These are phyloP conservation scores for Chascanopsetta lugubris DNA, from an alignment of 2,113 vertebrate genomes.

Conservation along the genomic window DNA sequence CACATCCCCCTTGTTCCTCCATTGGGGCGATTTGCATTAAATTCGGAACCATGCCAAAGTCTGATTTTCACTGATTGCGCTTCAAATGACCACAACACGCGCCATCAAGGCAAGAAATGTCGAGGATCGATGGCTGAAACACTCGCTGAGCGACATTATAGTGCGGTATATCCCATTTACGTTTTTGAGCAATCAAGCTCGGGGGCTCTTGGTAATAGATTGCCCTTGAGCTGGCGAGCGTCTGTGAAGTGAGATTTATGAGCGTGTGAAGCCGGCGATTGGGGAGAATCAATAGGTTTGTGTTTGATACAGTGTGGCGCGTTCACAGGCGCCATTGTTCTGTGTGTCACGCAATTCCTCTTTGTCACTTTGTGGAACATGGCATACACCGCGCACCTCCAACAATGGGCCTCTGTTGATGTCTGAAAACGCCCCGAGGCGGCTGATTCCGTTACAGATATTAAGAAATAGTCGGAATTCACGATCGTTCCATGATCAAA, in stretches of 20 bases:
- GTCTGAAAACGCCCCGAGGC: slow-evolving; percentile 26
- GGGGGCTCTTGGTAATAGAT: slow-evolving; percentile 32
- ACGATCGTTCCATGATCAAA: too few relatives aligned
- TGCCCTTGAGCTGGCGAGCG: slow-evolving; percentile 51
- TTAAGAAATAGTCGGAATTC: too few relatives aligned
- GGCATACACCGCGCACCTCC: slow-evolving; percentile 38
- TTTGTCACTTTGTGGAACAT: slow-evolving; percentile 48
- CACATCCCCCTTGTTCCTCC: too few relatives aligned
- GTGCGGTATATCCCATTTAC: slow-evolving; percentile 29
- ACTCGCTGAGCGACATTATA: slow-evolving; percentile 21
- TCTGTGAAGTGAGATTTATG: slow-evolving; percentile 70
- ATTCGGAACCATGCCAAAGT: slow-evolving; percentile 13
- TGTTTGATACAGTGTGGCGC: slow-evolving; percentile 65
- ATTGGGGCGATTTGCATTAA: slow-evolving; percentile 49
- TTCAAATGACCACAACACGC: slow-evolving; percentile 39
- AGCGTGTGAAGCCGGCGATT: slow-evolving; percentile 56
- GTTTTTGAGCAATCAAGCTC: slow-evolving; percentile 46
- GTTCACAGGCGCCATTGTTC: slow-evolving; percentile 56
- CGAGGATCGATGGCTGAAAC: slow-evolving; percentile 16
- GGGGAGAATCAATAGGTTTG: slow-evolving; percentile 69
- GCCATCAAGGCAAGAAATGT: slow-evolving; percentile 14
- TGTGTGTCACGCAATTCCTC: slow-evolving; percentile 42
- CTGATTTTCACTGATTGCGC: slow-evolving; percentile 56
- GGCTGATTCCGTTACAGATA: slow-evolving; percentile 39
- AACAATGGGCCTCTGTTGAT: slow-evolving; percentile 14